A percentile compares a stretch with the other conserved stretches of the same genome.
These are phyloP conservation scores for Xenopus petersii DNA, from an alignment of 2,797 vertebrate species.

Conservation along the genomic window DNA sequence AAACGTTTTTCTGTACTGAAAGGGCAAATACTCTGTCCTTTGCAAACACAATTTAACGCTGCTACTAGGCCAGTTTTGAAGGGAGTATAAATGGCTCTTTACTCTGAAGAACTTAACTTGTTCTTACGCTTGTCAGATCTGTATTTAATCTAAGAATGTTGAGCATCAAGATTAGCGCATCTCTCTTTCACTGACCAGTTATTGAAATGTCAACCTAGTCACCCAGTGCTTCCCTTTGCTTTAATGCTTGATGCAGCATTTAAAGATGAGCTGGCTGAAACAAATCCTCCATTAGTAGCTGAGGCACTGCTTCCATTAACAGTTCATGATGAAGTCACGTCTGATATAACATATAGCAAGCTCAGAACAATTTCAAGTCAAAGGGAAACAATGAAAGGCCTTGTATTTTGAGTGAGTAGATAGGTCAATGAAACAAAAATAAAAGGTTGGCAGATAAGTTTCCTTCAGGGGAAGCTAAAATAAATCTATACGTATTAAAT, in stretches of 20 bases:
- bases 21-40: constrained; percentile 8
- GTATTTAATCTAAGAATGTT: constrained; percentile 57
- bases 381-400: constrained; percentile 22
- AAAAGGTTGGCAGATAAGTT: constrained; percentile 30
- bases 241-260: constrained; percentile 44
- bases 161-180: constrained; percentile 57
- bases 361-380: constrained; percentile 27
- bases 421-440: constrained; percentile 42
- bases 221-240: constrained; percentile 40
- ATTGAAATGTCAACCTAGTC: constrained; percentile 58
- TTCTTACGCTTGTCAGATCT: constrained; percentile 56
- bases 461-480: constrained; percentile 37
- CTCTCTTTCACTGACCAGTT: constrained; percentile 53
- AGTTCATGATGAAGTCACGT: constrained; percentile 37
- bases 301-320: constrained; percentile 33
- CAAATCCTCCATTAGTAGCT: constrained; percentile 36
- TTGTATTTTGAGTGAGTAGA: constrained; percentile 24
- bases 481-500: constrained; percentile 28
- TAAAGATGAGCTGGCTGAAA: constrained; percentile 34
- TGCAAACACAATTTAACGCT: constrained; percentile 24
- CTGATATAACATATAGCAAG: constrained; percentile 28
- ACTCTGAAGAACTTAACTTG: constrained; percentile 49
- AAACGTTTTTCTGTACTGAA: neutral
- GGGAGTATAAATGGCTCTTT: constrained; percentile 51
- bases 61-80: constrained; percentile 36